phyloP scores from a whole-genome alignment of 2,797 vertebrate species.

The Cynodonichthys magdalenae region DNA sequence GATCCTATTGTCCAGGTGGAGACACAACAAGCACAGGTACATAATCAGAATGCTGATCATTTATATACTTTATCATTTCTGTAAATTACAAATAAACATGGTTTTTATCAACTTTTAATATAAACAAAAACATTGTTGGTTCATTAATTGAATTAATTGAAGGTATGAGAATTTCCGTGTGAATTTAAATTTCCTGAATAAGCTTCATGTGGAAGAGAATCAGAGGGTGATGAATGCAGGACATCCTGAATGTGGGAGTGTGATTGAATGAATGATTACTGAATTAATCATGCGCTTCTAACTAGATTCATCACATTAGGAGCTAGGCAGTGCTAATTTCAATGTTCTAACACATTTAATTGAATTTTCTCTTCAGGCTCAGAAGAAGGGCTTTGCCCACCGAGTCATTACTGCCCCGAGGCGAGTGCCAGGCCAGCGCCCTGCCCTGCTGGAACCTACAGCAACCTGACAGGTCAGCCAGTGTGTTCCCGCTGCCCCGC shows the following conservation, averaged over 20 bases:
- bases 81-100: neutral
- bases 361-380: conserved; percentile 64
- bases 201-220: conserved; percentile 33
- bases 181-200: conserved; percentile 31
- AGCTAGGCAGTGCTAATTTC: conserved; percentile 38
- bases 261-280: conserved; percentile 41
- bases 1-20: conserved; percentile 87
- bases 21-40: conserved; percentile 80
- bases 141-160: conserved; percentile 12
- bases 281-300: conserved; percentile 58
- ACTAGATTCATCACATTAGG: conserved; percentile 43
- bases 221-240: conserved; percentile 46
- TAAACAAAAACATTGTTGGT: conserved; percentile 3
- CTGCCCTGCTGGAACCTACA: conserved; percentile 89
- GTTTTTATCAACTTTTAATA: neutral
- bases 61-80: neutral
- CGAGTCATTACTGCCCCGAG: conserved; percentile 87
- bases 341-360: conserved; percentile 50
- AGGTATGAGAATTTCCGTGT: conserved; percentile 19
- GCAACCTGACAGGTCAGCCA: conserved; percentile 84
- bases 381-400: conserved; percentile 83
- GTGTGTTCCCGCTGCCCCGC: conserved; percentile 86
- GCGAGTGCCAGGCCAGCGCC: conserved; percentile 80
- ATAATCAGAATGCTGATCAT: conserved; percentile 1
- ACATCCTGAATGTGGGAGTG: conserved; percentile 34